Evolutionary conservation across 2,113 vertebrate genomes (phyloP).

Genomic region (Papio anubis): DNA sequence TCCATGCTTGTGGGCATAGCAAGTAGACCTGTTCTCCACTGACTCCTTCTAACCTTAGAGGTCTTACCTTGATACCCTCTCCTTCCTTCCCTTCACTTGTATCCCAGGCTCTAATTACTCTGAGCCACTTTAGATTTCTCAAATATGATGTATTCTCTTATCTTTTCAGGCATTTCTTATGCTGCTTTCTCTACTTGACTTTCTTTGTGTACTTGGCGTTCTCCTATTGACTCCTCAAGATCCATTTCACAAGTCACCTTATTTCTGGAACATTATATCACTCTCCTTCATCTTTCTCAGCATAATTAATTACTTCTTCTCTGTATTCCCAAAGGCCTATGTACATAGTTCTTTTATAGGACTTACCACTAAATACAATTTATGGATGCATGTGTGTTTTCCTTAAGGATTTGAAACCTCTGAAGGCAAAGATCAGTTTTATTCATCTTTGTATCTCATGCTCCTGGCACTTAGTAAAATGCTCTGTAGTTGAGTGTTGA

Average conservation of each 20-base stretch:
- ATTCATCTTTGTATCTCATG: not conserved
- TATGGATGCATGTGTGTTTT: slow-evolving; percentile 6
- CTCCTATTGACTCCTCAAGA: not conserved
- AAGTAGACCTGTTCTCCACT: not conserved
- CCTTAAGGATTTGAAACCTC: not conserved
- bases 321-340: not conserved
- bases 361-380: not conserved
- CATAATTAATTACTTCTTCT: not conserved
- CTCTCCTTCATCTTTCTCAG: not conserved
- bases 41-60: not conserved
- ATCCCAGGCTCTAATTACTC: not conserved
- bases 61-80: not conserved
- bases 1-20: not conserved
- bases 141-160: not conserved
- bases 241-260: slow-evolving; percentile 16
- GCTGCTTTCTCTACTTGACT: not conserved
- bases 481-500: not conserved
- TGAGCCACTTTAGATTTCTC: not conserved
- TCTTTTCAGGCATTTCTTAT: not conserved
- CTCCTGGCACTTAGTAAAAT: slow-evolving; percentile 14
- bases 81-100: not conserved
- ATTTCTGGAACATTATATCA: not conserved
- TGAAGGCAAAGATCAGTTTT: slow-evolving; percentile 22
- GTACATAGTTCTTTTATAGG: not conserved
- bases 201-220: not conserved